phyloP scores from a whole-genome alignment of 2,113 vertebrate genomes.

The Python bivittatus region DNA sequence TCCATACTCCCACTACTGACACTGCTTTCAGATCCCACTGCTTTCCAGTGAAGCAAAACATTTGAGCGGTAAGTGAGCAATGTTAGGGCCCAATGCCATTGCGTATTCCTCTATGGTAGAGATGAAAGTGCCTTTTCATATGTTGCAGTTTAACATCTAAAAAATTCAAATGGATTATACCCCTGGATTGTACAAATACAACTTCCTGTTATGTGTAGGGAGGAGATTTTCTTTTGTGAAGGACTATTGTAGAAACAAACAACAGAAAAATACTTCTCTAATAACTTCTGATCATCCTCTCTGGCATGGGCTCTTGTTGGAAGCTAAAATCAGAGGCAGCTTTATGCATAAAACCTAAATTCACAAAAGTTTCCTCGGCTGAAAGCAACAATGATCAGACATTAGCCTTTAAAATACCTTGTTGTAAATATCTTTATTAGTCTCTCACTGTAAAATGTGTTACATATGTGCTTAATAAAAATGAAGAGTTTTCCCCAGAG shows the following conservation, averaged over 20 bases:
- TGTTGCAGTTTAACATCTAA: not conserved
- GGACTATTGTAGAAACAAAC: not conserved
- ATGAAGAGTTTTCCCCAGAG: conserved; percentile 52
- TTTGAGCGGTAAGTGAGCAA: not conserved
- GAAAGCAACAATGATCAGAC: conserved; percentile 12
- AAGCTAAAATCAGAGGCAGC: not conserved
- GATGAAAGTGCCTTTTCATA: not conserved
- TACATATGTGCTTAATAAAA: conserved; percentile 43
- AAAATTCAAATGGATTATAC: not conserved
- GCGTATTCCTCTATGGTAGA: not conserved
- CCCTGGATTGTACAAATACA: not conserved
- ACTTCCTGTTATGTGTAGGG: too few species aligned
- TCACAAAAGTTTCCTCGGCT: not conserved
- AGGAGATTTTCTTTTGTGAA: not conserved
- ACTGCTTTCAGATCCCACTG: not conserved
- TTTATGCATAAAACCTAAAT: not conserved
- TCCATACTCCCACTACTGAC: not conserved
- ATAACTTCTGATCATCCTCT: not conserved
- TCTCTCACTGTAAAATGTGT: conserved; percentile 28
- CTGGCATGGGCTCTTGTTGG: not conserved
- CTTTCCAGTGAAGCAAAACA: not conserved
- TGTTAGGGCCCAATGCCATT: not conserved
- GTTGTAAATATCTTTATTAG: conserved; percentile 20
- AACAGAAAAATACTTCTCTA: not conserved
- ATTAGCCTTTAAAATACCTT: conserved; percentile 30